Percentiles rank a stretch among this genome's conserved stretches.
Evolutionary conservation across 2,888 invertebrate genomes (phyloP).

Genomic region (Brassicogethes aeneus): DNA sequence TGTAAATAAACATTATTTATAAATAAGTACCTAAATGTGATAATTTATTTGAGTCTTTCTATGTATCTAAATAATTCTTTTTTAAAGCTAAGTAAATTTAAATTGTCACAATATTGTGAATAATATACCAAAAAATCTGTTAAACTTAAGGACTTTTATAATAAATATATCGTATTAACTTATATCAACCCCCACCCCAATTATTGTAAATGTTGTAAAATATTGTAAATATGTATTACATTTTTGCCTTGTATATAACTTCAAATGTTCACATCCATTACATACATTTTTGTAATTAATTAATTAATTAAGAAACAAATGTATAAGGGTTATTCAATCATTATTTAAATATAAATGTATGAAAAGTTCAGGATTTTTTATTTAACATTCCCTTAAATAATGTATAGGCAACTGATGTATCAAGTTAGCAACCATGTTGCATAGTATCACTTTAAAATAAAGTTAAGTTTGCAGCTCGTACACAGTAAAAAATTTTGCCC

Average conservation of each 20-base stretch:
- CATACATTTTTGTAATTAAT: conserved; percentile 29
- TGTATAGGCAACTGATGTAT: too few species aligned
- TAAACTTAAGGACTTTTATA: conserved; percentile 11
- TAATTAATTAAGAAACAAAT: conserved; percentile 21
- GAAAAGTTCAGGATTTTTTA: conserved; percentile 16
- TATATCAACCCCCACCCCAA: conserved; percentile 6
- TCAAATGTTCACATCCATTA: conserved; percentile 31
- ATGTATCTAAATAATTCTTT: not conserved
- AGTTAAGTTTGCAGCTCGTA: too few species aligned
- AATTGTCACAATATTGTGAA: too few species aligned
- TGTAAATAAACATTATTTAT: conserved; percentile 8
- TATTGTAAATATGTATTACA: conserved; percentile 26
- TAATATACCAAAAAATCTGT: conserved; percentile 4
- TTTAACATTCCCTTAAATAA: conserved; percentile 4
- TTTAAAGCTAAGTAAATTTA: conserved; percentile 1
- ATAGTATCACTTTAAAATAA: too few species aligned
- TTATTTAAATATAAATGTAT: conserved; percentile 35
- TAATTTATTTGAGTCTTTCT: conserved; percentile 14
- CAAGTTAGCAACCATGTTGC: too few species aligned
- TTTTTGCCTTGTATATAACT: conserved; percentile 33
- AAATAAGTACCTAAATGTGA: conserved; percentile 16
- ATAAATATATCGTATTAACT: conserved; percentile 19
- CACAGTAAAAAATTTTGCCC: too few species aligned
- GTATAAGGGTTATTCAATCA: conserved; percentile 30
- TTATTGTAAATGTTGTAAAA: conserved; percentile 24